These are phyloP conservation scores for Pica pica DNA, from an alignment of 2,113 vertebrate genomes.

Conservation along the genomic window DNA sequence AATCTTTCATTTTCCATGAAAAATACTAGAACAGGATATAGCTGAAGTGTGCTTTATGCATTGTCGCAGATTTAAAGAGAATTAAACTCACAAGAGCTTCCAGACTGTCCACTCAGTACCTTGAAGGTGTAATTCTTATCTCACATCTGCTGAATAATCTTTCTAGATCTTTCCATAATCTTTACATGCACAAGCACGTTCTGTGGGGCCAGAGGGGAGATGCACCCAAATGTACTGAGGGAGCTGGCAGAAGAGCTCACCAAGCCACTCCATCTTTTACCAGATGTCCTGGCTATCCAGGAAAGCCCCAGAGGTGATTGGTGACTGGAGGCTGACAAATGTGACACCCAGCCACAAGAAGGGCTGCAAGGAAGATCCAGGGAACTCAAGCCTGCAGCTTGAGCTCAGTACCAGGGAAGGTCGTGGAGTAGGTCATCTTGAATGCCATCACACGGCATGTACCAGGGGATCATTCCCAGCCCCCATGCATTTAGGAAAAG, in stretches of 20 bases:
- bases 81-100: neutral
- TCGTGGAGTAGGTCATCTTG: neutral
- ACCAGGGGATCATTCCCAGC: too few species aligned
- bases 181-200: neutral
- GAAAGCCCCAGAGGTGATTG: neutral
- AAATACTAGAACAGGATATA: neutral
- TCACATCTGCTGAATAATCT: neutral
- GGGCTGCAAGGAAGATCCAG: neutral
- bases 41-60: neutral
- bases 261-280: neutral
- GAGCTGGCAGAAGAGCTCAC: neutral
- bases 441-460: accelerated
- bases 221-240: neutral
- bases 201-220: neutral
- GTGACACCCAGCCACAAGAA: neutral
- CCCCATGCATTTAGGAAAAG: neutral
- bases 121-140: neutral
- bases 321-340: neutral
- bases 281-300: neutral
- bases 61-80: neutral
- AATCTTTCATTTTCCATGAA: constrained; percentile 40
- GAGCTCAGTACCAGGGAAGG: neutral
- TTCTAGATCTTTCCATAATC: neutral
- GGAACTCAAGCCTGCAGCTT: neutral
- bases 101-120: neutral